Percentiles rank a stretch among this genome's conserved stretches.
Conservation (phyloP, 1,140 invertebrate species). For the Brachionus calyciflorus region DNA sequence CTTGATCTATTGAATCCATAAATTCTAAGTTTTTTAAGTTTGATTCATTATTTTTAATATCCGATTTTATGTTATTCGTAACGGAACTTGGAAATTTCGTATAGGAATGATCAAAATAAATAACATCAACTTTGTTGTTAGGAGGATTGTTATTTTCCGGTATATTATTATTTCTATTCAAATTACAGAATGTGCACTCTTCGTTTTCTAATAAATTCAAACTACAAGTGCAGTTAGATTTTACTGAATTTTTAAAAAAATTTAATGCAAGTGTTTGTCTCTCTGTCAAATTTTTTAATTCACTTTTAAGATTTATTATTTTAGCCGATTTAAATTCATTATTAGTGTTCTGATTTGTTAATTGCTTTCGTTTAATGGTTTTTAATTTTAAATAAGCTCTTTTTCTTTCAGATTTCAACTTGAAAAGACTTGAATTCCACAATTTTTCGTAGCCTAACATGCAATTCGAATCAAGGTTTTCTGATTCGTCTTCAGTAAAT, state of each 20-base stretch:
- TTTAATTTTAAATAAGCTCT: background rate
- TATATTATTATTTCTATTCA: background rate
- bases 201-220: background rate
- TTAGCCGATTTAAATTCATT: background rate
- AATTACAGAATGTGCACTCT: background rate
- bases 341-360: background rate
- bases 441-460: too few relatives aligned
- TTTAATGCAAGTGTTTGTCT: background rate
- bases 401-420: background rate
- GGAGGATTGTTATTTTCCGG: background rate
- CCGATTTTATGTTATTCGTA: background rate
- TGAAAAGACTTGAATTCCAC: background rate
- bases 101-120: slow-evolving; percentile 22
- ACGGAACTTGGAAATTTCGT: background rate
- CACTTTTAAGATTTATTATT: background rate
- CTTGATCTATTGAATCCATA: slow-evolving; percentile 9
- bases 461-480: background rate
- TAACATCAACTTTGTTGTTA: background rate
- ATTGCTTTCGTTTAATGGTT: background rate
- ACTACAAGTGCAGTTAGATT: background rate
- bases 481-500: background rate
- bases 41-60: background rate
- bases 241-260: background rate
- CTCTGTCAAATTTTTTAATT: background rate
- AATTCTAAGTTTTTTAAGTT: background rate